phyloP scores from a whole-genome alignment of 2,797 vertebrate genomes.

The Acridotheres tristis region DNA sequence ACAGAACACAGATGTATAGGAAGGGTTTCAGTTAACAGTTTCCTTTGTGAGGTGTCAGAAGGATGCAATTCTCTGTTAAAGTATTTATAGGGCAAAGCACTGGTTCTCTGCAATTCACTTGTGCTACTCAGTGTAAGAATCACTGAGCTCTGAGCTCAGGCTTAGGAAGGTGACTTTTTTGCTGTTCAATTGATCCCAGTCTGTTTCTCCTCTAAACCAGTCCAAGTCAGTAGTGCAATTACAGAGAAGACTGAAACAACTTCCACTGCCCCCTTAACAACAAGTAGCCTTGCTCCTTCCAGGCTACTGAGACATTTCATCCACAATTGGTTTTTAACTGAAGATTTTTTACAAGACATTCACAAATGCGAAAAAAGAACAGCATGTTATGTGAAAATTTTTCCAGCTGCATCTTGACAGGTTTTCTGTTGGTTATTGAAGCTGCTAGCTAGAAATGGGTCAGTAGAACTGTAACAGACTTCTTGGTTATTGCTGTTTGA shows the following conservation, averaged over 20 bases:
- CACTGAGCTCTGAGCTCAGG: background rate
- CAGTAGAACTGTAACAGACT: background rate
- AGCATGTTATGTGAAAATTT: background rate
- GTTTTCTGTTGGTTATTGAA: constrained; percentile 25
- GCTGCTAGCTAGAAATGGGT: background rate
- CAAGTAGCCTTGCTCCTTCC: background rate
- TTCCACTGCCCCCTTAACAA: background rate
- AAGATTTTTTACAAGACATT: constrained; percentile 37
- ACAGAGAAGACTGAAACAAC: background rate
- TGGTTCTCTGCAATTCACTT: background rate
- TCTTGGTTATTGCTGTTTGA: background rate
- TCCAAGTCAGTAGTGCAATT: background rate
- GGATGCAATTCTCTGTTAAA: background rate
- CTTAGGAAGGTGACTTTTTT: background rate
- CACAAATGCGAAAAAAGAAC: background rate
- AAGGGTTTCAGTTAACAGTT: background rate
- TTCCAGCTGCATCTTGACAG: background rate
- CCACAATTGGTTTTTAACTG: constrained; percentile 13
- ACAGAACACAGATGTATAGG: background rate
- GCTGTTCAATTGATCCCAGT: background rate
- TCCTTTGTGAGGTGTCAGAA: background rate
- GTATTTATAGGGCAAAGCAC: background rate
- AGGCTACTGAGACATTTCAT: background rate
- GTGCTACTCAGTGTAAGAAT: background rate
- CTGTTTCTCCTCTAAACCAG: background rate